Base-by-base conservation (phyloP, 2,113 vertebrate genomes). In the Leptodactylus fuscus region DNA sequence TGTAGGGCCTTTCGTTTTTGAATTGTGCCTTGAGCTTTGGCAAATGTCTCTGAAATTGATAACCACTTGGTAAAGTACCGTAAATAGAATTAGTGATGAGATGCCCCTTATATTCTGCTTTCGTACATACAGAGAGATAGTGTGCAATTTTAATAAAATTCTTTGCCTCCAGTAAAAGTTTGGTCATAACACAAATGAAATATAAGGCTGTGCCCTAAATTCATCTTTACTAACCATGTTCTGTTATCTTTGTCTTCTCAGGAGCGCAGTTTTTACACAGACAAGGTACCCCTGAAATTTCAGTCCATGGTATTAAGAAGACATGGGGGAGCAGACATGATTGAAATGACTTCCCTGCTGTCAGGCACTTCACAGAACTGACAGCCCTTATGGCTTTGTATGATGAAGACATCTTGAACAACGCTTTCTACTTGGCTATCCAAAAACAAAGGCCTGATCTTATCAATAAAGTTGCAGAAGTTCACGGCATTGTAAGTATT, bases 401-500 rank as follows among this genome's bases (percentile, higher is more conserved):
- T 95, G 98, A 99, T 94, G 98, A 99, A 92, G 95, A 99, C 90
- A 94, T 99, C 91, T 91, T 96, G 91, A 99, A 94, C 92, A 99
- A 99, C 87, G 95, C 96, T 55, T 99, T 99, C 92, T 99, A 97
- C 91, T 78, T 96, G 93, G 94, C 96, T 29, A 90, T 99, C 89
- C 96, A 97, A 89, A 98, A 97, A 89, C 95, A 91, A 83, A 94
- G 95, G 71, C 96, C 97, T 1, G 97, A 99, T 88, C 93, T 98
- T 1, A 96, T 94, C 89, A 92, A 88, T 86, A 94, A 90, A 87
- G 97, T 96, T 85, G 97, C 98, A 29, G 95, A 97, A 78, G 87
- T 93, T 4, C 97, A 95, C 74, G 97, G 98, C 88, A 93, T 96
- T 67, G 97, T 99, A 93, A 96, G 97, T 96, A 69, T 1, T 11